These are phyloP conservation scores for Aphidius gifuensis DNA, from an alignment of 1,140 invertebrate genomes.

Conservation along the genomic window DNA sequence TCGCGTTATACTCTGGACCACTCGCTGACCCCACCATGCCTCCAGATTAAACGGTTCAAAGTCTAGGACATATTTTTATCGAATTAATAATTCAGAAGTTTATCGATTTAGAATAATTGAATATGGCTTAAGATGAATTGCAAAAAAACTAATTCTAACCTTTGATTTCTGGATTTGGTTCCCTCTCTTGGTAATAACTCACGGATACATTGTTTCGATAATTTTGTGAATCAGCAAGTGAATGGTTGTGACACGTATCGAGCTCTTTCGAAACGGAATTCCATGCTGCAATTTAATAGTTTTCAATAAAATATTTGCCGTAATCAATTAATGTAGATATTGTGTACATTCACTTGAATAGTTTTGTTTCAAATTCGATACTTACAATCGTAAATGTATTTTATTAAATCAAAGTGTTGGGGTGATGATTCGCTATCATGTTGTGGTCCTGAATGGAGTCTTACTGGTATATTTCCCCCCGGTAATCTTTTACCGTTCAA, in stretches of 20 bases:
- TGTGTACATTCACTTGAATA: not conserved
- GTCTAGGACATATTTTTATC: constrained; percentile 43
- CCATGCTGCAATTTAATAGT: constrained; percentile 44
- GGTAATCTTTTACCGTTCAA: constrained; percentile 53
- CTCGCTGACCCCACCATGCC: constrained; percentile 60
- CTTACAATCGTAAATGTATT: constrained; percentile 57
- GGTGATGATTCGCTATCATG: constrained; percentile 36
- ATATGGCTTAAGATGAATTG: not conserved
- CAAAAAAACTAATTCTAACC: constrained; percentile 32
- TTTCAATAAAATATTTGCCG: constrained; percentile 5
- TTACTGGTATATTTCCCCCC: constrained; percentile 41
- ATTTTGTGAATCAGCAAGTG: constrained; percentile 43
- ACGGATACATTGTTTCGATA: constrained; percentile 48
- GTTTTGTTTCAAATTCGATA: constrained; percentile 8
- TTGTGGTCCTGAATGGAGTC: constrained; percentile 38
- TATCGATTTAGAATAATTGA: not conserved
- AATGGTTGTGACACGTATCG: constrained; percentile 47
- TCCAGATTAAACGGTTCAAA: constrained; percentile 64
- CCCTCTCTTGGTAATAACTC: constrained; percentile 53
- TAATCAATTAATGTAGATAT: constrained; percentile 11
- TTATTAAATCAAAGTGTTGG: constrained; percentile 58
- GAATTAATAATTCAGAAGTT: constrained; percentile 11
- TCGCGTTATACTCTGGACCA: constrained; percentile 55
- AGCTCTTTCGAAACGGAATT: constrained; percentile 52
- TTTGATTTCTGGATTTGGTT: constrained; percentile 54